A percentile compares a stretch with the other conserved stretches of the same genome.
These are phyloP conservation scores for Chloropsis cyanopogon DNA, from an alignment of 2,113 vertebrate species.

Conservation along the genomic window DNA sequence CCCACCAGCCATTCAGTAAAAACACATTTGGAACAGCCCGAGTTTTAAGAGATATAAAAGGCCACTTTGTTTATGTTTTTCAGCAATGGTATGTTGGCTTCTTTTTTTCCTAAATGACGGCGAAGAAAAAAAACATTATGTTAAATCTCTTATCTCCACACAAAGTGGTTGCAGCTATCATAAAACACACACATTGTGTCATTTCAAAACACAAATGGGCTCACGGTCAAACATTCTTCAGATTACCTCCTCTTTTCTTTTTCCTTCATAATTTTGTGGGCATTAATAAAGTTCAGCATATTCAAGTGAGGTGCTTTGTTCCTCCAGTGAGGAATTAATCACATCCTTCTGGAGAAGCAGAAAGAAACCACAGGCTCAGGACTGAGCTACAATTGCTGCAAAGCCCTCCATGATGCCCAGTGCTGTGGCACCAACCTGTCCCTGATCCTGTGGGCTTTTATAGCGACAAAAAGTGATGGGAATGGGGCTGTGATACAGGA, in stretches of 20 bases:
- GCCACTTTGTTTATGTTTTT: constrained; percentile 50
- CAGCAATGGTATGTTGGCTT: constrained; percentile 19
- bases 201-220: constrained; percentile 48
- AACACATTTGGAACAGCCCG: not conserved
- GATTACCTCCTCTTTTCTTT: constrained; percentile 14
- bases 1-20: constrained; percentile 29
- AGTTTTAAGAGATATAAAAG: constrained; percentile 41
- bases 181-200: constrained; percentile 63
- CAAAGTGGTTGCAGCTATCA: constrained; percentile 49
- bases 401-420: not conserved
- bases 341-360: not conserved
- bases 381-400: not conserved
- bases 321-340: not conserved
- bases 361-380: not conserved
- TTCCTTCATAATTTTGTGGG: not conserved
- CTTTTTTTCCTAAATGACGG: not conserved
- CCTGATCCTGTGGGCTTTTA: not conserved
- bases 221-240: constrained; percentile 32
- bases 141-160: constrained; percentile 37
- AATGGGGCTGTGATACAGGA: not conserved
- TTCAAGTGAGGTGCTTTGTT: not conserved
- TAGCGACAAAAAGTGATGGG: not conserved
- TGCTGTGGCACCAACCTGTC: not conserved
- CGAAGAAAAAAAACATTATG: not conserved
- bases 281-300: not conserved